phyloP scores from a whole-genome alignment of 2,113 vertebrate genomes.

The Lasiurus cinereus region DNA sequence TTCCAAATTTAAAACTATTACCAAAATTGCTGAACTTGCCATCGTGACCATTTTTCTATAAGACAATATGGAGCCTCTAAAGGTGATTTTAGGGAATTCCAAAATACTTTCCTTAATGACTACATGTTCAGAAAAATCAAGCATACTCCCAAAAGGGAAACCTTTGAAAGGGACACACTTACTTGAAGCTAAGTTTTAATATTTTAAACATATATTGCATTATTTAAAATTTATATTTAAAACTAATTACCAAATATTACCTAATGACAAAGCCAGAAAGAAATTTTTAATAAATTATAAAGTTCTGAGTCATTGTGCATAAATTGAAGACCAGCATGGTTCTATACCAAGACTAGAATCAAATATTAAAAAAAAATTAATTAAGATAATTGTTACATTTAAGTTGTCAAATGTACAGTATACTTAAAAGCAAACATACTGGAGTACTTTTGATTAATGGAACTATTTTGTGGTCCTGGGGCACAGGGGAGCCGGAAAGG shows the following conservation, averaged over 20 bases:
- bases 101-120: slow-evolving; percentile 4
- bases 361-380: slow-evolving; percentile 27
- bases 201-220: background rate
- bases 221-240: slow-evolving; percentile 9
- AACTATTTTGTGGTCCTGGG: background rate
- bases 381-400: background rate
- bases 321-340: background rate
- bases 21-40: background rate
- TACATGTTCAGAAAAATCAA: slow-evolving; percentile 18
- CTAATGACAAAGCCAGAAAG: background rate
- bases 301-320: background rate
- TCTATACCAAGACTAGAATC: background rate
- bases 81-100: background rate
- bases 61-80: background rate
- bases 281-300: background rate
- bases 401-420: background rate
- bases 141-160: background rate
- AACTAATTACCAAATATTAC: background rate
- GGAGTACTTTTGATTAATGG: background rate
- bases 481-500: too few relatives aligned
- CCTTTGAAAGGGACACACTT: background rate
- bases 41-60: background rate
- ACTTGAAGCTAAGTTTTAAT: background rate
- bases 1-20: background rate
- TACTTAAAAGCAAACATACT: background rate